Base-by-base conservation (phyloP, 2,797 vertebrate species). In the Paguma larvata region DNA sequence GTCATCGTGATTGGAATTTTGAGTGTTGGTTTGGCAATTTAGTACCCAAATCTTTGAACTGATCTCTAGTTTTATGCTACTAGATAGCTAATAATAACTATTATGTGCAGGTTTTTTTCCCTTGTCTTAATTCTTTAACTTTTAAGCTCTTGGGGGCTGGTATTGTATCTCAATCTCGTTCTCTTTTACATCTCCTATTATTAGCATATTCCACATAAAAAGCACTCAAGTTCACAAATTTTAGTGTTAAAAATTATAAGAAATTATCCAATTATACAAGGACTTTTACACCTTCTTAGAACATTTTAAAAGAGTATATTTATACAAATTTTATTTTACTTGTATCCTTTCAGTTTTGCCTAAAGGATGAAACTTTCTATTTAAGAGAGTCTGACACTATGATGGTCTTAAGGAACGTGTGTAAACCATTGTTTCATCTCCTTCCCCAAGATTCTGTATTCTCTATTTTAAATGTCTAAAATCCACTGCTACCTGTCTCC, bases 381-480 rank as follows among this genome's bases (percentile, higher is more conserved):
- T 85, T 95, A 77, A 79, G 23, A 91, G 15, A 85, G 2, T 68
- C 34, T 92, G 30, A 82, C 6, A 77, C 46, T 5, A 4, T 51
- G 14, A 10, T 77, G 19, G 38, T 68, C 27, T 87, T 41, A 73
- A 79, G 30, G n/a, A 95, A 67, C 13, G 21, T 32, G 1, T 75
- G 1, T 75, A 96, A 90, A 85, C 5, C 46, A 48, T 56, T 85
- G 2, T 86, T 30, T 56, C 16, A 25, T 51, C 30, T 89, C 32
- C 41, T 91, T 96, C 25, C 32, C 23, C 75, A 85, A 92, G 38
- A 9, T 84, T 91, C 30, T 70, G 5, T 25, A 67, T 90, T 96
- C 48, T 91, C 5, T 88, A 88, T 95, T 96, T 93, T 92, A 48
- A 96, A 90, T 96, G 11, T 94, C 34, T 85, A n/a, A 88, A 78